Conservation (phyloP, 2,797 vertebrate genomes). For the Sebastes ruberrimus region DNA sequence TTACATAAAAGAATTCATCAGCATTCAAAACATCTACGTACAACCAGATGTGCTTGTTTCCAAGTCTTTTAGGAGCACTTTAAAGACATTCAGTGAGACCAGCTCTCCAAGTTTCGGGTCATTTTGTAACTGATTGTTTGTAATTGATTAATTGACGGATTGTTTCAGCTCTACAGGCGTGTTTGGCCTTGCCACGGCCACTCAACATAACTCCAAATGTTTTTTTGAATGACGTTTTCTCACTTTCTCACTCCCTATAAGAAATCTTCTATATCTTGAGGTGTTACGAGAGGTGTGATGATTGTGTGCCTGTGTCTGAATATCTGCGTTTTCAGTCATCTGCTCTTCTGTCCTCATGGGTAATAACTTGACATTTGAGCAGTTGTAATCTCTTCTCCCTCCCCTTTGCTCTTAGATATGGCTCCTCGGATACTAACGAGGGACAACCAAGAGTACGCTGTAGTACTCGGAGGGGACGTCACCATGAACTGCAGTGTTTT, state of each 20-base stretch:
- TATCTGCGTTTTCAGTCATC: neutral
- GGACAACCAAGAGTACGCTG: slow-evolving; percentile 83
- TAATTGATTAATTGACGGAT: neutral
- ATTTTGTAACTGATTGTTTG: too few species aligned
- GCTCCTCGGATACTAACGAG: slow-evolving; percentile 89
- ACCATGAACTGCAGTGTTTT: slow-evolving; percentile 89
- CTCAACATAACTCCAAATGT: neutral
- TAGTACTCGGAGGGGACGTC: slow-evolving; percentile 81
- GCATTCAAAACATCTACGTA: too few species aligned
- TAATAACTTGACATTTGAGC: slow-evolving; percentile 23
- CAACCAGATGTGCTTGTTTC: too few species aligned
- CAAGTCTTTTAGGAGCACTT: too few species aligned
- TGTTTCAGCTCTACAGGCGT: neutral
- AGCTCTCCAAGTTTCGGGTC: too few species aligned
- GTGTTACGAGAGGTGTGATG: neutral
- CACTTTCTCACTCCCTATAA: neutral
- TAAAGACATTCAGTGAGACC: too few species aligned
- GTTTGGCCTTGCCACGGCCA: neutral
- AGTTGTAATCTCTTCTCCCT: slow-evolving; percentile 3
- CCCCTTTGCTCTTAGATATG: slow-evolving; percentile 78
- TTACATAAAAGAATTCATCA: too few species aligned
- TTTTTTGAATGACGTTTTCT: neutral
- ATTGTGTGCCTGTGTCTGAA: neutral
- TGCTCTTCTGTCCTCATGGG: neutral
- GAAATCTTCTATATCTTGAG: neutral